Evolutionary conservation across 2,888 invertebrate species (phyloP), one percentile per base, ranked within the genome.

Genomic region (Stegana nigrithorax): DNA sequence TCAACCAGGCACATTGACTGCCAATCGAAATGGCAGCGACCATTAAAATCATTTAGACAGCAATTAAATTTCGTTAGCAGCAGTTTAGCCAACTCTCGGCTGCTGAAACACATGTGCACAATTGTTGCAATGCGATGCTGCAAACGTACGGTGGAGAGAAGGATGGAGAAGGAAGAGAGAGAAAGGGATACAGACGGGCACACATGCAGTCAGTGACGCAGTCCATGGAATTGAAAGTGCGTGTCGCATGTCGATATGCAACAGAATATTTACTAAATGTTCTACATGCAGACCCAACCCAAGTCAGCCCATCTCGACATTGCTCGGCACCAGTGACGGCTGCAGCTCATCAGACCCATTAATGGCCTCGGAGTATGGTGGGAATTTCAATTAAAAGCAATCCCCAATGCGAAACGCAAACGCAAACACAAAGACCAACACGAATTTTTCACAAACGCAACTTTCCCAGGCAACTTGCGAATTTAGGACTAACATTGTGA

Each of bases 11-110:
- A n/a, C 42, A 42, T 42, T 6, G 17, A 42, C 14, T 42, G 42
- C n/a, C 14, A 42, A 42, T 42, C 17, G 14, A 42, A n/a, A n/a
- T n/a, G n/a, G n/a, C n/a, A n/a, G 39, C 78, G 72, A 71, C 79
- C 72, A 79, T 78, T 78, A 78, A 78, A 78, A 79, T 78, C 78
- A 78, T 78, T 78, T 78, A 79, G 79, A 73, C 70, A 70, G 69
- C 77, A 78, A 78, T 79, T 75, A 73, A 76, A 78, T 73, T 79
- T 79, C 78, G 79, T 75, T 75, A 78, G 72, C 71, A 70, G 69
- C 17, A 47, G 59, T 14, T 21, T 26, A 23, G 50, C 39, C 42
- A 51, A 32, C 3, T 10, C 4, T 4, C 25, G 32, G 10, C 17
- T 21, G 21, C 29, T 21, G 23, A 19, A 45, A 45, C 75, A 76